phyloP scores from a whole-genome alignment of 2,113 vertebrate genomes.

The Tricholaema leucomelas region DNA sequence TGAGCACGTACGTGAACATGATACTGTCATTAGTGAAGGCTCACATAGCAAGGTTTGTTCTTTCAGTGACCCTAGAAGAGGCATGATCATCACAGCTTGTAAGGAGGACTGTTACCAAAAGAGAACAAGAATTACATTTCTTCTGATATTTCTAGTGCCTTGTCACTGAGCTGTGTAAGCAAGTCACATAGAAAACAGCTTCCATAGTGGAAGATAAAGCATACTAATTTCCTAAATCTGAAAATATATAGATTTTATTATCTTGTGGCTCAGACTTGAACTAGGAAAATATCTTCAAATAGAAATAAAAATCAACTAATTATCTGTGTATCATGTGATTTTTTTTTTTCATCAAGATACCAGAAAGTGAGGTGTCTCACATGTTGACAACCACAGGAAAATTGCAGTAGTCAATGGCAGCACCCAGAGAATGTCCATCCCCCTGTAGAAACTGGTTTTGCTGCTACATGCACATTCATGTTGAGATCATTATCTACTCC shows the following conservation, averaged over 20 bases:
- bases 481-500: slow-evolving; percentile 36
- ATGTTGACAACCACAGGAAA: not conserved
- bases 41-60: not conserved
- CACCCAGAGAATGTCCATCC: slow-evolving; percentile 6
- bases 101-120: not conserved
- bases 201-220: not conserved
- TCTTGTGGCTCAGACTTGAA: not conserved
- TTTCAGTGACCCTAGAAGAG: not conserved
- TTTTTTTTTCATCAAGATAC: not conserved
- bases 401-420: not conserved
- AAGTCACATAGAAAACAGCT: not conserved
- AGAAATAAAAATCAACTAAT: not conserved
- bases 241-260: not conserved
- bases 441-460: slow-evolving; percentile 50
- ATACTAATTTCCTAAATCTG: not conserved
- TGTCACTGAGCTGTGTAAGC: not conserved
- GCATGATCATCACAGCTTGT: not conserved
- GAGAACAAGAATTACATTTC: not conserved
- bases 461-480: slow-evolving; percentile 41
- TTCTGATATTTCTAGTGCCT: not conserved
- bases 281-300: not conserved
- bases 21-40: not conserved
- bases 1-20: not conserved
- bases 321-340: not conserved
- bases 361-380: not conserved